Base-by-base conservation (phyloP, 1,140 invertebrate species). In the Drosophila pseudoananassae region DNA sequence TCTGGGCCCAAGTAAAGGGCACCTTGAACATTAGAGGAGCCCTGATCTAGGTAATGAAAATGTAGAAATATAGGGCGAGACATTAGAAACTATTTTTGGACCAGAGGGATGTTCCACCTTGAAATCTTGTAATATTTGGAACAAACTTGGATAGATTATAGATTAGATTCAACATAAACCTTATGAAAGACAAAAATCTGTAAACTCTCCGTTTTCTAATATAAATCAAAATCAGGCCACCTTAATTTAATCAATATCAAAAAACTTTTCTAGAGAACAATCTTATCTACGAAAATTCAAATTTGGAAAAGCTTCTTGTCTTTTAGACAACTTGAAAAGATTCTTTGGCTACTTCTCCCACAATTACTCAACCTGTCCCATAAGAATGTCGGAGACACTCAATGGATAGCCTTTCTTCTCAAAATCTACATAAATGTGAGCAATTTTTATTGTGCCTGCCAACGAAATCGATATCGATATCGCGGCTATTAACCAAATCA, bases 401-500 rank as follows among this genome's bases (percentile, higher is more conserved):
- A 56, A 56, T 76, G 68, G 74, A 55, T 55, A 52, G 27, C n/a
- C 59, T 38, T 55, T 73, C 55, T 14, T 58, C 66, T 20, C 31
- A n/a, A 71, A 43, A 71, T 71, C 54, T 71, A 51, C 55, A 55
- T 84, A 78, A 76, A 83, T 83, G 79, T 83, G 79, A 83, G 79
- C 79, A 78, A 83, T 83, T 83, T 71, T 83, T 83, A 83, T 83
- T 83, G 61, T 85, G 60, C 23, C 75, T 61, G 80, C 65, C 80
- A 72, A 83, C 72, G 81, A 69, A 87, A 85, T 87, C 78, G 82
- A 85, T 85, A 85, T 78, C 69, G 76, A 63, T 82, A 87, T 87
- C 78, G 61, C 78, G 78, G 83, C 83, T 75, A 85, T 85, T 85
- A 85, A 85, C 83, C 64, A 85, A 85, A 85, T 85, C 82, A 82